Conservation (phyloP, 2,797 vertebrate genomes). For the Erithacus rubecula region DNA sequence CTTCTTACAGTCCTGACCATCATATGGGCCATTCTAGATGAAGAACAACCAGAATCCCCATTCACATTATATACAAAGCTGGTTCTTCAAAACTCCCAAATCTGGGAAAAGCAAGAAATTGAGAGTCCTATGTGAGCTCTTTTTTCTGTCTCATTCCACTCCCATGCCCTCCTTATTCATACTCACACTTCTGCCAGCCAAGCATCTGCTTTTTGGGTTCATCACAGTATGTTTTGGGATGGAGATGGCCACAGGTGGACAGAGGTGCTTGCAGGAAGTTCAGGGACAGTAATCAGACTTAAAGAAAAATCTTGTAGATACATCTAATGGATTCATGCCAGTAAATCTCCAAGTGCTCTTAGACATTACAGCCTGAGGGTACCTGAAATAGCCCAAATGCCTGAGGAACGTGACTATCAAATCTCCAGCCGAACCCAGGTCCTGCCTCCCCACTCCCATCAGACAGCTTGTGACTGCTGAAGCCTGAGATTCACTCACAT, state of each 20-base stretch:
- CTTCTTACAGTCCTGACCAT: not conserved
- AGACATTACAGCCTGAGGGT: not conserved
- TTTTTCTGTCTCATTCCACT: not conserved
- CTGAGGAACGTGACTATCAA: not conserved
- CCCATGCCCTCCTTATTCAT: not conserved
- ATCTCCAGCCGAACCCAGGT: not conserved
- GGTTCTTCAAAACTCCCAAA: not conserved
- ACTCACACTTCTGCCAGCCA: not conserved
- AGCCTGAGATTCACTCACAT: not conserved
- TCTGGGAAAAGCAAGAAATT: not conserved
- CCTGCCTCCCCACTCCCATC: not conserved
- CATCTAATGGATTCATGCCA: not conserved
- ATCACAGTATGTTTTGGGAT: not conserved
- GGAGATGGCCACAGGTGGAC: not conserved
- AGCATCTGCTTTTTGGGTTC: not conserved
- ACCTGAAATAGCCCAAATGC: not conserved
- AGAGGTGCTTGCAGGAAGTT: not conserved
- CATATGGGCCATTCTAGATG: not conserved
- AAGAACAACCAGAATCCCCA: not conserved
- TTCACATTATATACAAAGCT: not conserved
- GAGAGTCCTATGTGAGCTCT: fast-evolving
- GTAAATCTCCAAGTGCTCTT: not conserved
- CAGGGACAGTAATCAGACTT: not conserved
- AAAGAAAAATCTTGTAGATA: not conserved
- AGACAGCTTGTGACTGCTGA: not conserved